Base-by-base conservation (phyloP, 2,888 invertebrate genomes). In the Tribolium freemani region DNA sequence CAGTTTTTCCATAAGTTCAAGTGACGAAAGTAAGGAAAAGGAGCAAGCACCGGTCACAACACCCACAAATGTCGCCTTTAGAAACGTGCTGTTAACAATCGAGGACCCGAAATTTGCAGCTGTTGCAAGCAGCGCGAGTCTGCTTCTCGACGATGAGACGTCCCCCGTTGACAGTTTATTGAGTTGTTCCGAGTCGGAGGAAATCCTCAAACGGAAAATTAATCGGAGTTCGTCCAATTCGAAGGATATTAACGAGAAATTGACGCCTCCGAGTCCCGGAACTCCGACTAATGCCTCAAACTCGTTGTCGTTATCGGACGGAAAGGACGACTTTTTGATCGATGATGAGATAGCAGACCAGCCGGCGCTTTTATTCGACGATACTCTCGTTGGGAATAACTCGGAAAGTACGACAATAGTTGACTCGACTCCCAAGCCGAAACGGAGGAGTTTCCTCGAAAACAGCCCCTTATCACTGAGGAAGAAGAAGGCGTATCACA, bases 321-420 rank as follows among this genome's bases (percentile, higher is more conserved):
- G 93, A 11, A 89, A 93, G 75, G 94, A 95, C 84, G 94, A 95
- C 84, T 95, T 92, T 86, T 90, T 96, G 73, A 92, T 92, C 74
- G 96, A 96, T 81, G 96, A 96, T 80, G 96, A 96, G 86, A 96
- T 96, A 73, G 94, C 94, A 48, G 96, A 96, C 87, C 96, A 96
- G 83, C 96, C 96, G 8, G 95, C 93, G 0, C 84, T 96, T 75
- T 88, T 94, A 9, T 94, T 95, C 81, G 92, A 93, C 83, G 93
- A 93, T 85, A 89, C 90, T 81, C 83, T 84, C 11, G 75, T 78
- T n/a, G 77, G 76, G 3, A 81, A 80, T 74, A 73, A 75, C 30
- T 78, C 81, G 83, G 87, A 87, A 72, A 84, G 84, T 71, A 81
- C 82, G 26, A 84, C 84, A 0, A 74, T 85, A 1, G 80, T 85